Conservation (phyloP, 2,113 vertebrate species). For the Platichthys stellatus region DNA sequence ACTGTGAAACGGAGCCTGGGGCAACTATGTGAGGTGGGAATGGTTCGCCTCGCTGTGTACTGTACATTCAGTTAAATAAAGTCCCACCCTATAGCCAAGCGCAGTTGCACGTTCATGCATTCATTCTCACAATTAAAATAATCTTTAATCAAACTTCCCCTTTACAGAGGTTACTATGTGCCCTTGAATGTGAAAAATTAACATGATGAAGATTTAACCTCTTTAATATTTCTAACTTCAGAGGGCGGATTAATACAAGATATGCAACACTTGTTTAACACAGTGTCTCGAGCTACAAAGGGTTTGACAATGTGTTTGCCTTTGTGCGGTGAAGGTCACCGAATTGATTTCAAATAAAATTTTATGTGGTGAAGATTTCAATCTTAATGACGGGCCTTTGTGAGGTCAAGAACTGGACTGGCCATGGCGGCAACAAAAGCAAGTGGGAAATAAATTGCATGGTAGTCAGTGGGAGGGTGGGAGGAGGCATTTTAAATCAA, state of each 20-base stretch:
- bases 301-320: slow-evolving; percentile 59
- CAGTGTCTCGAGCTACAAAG: slow-evolving; percentile 33
- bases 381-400: slow-evolving; percentile 80
- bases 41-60: slow-evolving; percentile 51
- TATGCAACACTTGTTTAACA: slow-evolving; percentile 53
- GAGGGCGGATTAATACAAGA: slow-evolving; percentile 52
- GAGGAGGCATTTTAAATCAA: slow-evolving; percentile 49
- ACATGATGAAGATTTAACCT: slow-evolving; percentile 22
- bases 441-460: slow-evolving; percentile 67
- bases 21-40: slow-evolving; percentile 63
- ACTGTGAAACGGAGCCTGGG: slow-evolving; percentile 64
- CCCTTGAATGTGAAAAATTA: slow-evolving; percentile 1
- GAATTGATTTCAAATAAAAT: slow-evolving; percentile 82
- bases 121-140: neutral
- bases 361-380: slow-evolving; percentile 79
- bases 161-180: neutral
- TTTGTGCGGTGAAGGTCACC: slow-evolving; percentile 78
- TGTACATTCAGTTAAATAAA: slow-evolving; percentile 51
- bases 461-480: slow-evolving; percentile 30
- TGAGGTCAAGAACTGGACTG: slow-evolving; percentile 70
- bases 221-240: slow-evolving; percentile 4
- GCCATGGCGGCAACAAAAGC: slow-evolving; percentile 69
- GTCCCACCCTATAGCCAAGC: slow-evolving; percentile 16
- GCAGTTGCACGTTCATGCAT: slow-evolving; percentile 32
- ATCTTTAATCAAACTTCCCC: neutral